These are phyloP conservation scores for Hylaea fasciaria DNA, from an alignment of 2,888 invertebrate genomes.

Conservation along the genomic window DNA sequence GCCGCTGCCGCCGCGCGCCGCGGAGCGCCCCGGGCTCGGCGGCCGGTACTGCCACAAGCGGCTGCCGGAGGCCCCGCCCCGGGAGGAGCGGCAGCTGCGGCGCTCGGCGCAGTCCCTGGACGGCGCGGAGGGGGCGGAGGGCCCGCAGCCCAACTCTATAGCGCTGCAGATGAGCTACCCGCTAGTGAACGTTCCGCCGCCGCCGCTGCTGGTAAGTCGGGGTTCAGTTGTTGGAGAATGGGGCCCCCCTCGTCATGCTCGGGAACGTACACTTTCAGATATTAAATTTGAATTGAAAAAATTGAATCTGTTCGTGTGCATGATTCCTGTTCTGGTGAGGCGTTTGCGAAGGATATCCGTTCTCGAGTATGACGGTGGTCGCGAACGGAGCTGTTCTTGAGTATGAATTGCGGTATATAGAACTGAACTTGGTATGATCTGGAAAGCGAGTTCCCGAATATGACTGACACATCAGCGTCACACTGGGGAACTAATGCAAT, in stretches of 20 bases:
- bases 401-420: no score
- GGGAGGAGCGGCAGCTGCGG: slow-evolving; percentile 59
- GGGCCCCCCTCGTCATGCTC: not conserved
- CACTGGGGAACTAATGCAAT: not conserved
- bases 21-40: slow-evolving; percentile 62
- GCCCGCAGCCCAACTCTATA: slow-evolving; percentile 85
- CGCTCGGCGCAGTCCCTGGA: slow-evolving; percentile 75
- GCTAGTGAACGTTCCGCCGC: slow-evolving; percentile 84
- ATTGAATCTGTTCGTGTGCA: no score
- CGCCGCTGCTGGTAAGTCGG: slow-evolving; percentile 71
- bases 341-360: no score
- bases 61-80: slow-evolving; percentile 58
- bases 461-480: not conserved
- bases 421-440: no score
- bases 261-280: not conserved
- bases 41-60: slow-evolving; percentile 60
- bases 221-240: slow-evolving; percentile 29
- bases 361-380: not conserved
- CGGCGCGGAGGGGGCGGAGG: slow-evolving; percentile 71
- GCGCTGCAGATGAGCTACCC: slow-evolving; percentile 88
- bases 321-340: no score
- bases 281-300: no score
- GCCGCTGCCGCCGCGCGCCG: slow-evolving; percentile 68
- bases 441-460: no score
- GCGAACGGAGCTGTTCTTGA: not conserved